phyloP scores from a whole-genome alignment of 2,113 vertebrate species.

The Nipponia nippon region DNA sequence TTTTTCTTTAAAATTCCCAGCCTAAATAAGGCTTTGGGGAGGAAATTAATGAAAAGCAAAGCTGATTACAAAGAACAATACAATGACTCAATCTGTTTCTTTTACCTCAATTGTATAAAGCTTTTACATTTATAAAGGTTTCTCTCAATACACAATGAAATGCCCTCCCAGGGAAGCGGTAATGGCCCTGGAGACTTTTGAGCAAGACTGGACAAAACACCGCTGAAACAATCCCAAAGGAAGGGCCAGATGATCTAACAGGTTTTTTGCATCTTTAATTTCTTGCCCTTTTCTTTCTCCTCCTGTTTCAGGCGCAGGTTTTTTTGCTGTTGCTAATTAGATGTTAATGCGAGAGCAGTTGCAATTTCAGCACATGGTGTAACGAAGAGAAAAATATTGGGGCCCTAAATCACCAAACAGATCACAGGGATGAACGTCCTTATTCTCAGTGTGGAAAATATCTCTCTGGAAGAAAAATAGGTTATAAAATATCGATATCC shows the following conservation, averaged over 20 bases:
- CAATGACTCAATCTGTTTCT: slow-evolving; percentile 63
- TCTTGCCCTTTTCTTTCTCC: neutral
- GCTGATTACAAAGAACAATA: slow-evolving; percentile 71
- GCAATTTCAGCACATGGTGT: neutral
- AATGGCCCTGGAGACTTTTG: slow-evolving; percentile 34
- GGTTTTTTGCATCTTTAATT: slow-evolving; percentile 55
- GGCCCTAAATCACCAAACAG: neutral
- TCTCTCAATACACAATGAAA: slow-evolving; percentile 52
- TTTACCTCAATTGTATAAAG: slow-evolving; percentile 57
- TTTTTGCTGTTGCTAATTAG: slow-evolving; percentile 20
- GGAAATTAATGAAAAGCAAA: slow-evolving; percentile 67
- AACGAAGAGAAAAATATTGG: neutral
- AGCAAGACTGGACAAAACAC: slow-evolving; percentile 55
- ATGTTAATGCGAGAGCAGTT: neutral
- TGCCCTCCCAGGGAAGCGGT: slow-evolving; percentile 5
- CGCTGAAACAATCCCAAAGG: slow-evolving; percentile 2
- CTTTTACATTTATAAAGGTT: slow-evolving; percentile 48
- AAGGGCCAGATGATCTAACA: slow-evolving; percentile 52
- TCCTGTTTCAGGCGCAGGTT: neutral
- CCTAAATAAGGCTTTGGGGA: slow-evolving; percentile 45
- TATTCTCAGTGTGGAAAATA: neutral
- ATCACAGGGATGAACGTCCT: neutral
- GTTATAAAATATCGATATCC: neutral
- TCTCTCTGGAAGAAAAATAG: neutral
- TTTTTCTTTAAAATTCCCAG: slow-evolving; percentile 27